phyloP scores from a whole-genome alignment of 2,797 vertebrate genomes.

The Tragopan temminckii region DNA sequence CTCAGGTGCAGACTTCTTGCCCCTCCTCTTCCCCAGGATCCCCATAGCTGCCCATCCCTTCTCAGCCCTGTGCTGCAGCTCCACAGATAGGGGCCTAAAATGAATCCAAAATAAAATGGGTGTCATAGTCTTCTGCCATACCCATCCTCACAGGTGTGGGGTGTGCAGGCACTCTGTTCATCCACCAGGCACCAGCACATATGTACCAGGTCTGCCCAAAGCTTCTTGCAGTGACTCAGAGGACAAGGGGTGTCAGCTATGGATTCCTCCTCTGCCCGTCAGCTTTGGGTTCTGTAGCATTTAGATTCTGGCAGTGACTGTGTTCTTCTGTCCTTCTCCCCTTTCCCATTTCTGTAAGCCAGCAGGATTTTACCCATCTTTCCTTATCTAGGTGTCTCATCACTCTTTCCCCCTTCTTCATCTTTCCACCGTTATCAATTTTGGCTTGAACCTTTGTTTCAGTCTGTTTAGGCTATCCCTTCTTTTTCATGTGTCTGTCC shows the following conservation, averaged over 20 bases:
- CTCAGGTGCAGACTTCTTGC: background rate
- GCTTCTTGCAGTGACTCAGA: background rate
- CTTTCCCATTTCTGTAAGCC: background rate
- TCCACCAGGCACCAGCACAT: background rate
- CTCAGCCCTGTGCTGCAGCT: background rate
- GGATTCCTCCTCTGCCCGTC: background rate
- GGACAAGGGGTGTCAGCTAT: background rate
- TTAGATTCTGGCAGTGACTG: background rate
- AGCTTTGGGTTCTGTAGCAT: background rate
- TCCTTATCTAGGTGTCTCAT: background rate
- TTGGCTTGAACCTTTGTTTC: background rate
- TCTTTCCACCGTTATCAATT: background rate
- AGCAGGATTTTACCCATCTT: background rate
- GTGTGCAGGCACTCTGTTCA: background rate
- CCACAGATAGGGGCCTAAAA: background rate
- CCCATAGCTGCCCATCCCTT: background rate
- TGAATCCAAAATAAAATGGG: background rate
- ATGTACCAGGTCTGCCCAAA: background rate
- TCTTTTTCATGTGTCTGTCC: background rate
- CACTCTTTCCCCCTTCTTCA: background rate
- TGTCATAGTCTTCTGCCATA: background rate
- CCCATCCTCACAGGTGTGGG: background rate
- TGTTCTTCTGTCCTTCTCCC: background rate
- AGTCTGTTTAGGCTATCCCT: background rate
- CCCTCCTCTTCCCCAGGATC: background rate